Evolutionary conservation across 2,888 invertebrate genomes (phyloP), one percentile per base, ranked within the genome.

Genomic region (Pyralis farinalis): DNA sequence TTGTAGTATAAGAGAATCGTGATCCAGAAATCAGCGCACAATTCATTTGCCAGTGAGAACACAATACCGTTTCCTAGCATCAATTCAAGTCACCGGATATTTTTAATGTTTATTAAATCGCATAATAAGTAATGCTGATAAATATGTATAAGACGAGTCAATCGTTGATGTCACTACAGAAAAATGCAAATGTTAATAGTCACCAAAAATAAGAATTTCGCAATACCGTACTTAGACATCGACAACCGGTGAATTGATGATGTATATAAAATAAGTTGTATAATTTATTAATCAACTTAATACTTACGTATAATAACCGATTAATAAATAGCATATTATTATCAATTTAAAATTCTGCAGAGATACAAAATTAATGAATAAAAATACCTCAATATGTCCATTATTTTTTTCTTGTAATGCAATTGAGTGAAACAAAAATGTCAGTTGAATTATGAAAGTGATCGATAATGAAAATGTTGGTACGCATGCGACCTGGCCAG

Each of bases 391-490:
- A 64, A 58, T 56, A 59, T 49, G 49, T 54, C 51, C 54, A 56
- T 55, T 53, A 57, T 46, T 55, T 61, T 67, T 67, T 67, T 66
- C 63, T 56, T 50, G 53, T 60, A 62, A 66, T 69, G 69, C 71
- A 75, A 76, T 79, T 79, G 73, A 73, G 76, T 78, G 84, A 65
- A 78, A 75, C 78, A 80, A 82, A 85, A 84, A 86, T 80, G 82
- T 83, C 86, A 83, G 81, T 76, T 81, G 76, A 80, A 82, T 85
- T 85, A 85, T 87, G 77, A 81, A 81, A 79, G 81, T 80, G 80
- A 84, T 85, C 84, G 78, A 82, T 85, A 84, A 78, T 78, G 82
- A 82, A 85, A 84, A 83, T 79, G 77, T 76, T 77, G 79, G 73
- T 74, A 65, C 66, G 64, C 72, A 71, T 72, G 65, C 73, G 69